Conservation (phyloP, 2,797 vertebrate species). For the Acanthurus leucopareius region DNA sequence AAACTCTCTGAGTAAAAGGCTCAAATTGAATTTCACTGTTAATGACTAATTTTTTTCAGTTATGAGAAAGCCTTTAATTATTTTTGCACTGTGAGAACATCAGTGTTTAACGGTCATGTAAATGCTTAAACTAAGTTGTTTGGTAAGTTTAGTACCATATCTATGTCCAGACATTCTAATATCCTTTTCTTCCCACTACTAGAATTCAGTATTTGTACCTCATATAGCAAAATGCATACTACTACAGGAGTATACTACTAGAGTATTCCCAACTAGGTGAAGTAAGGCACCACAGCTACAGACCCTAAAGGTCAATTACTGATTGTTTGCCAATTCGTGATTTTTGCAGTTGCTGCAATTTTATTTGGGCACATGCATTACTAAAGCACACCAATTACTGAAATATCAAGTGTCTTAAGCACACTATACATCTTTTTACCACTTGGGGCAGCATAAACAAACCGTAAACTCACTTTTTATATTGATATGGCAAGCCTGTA, state of each 20-base stretch:
- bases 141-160: not conserved
- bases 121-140: not conserved
- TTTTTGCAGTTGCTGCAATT: not conserved
- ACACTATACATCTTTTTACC: not conserved
- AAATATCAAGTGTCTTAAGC: not conserved
- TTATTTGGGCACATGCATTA: not conserved
- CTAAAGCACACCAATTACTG: too few species aligned
- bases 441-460: not conserved
- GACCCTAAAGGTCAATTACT: not conserved
- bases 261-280: too few species aligned
- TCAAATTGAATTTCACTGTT: too few species aligned
- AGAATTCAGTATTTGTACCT: not conserved
- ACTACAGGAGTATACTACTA: not conserved
- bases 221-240: not conserved
- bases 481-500: not conserved
- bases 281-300: too few species aligned
- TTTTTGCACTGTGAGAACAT: too few species aligned
- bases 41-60: too few species aligned
- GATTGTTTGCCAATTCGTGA: not conserved
- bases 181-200: not conserved
- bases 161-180: not conserved
- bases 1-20: too few species aligned
- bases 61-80: too few species aligned
- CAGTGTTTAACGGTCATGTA: not conserved
- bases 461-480: not conserved